These are phyloP conservation scores for Oxyura jamaicensis DNA, from an alignment of 2,113 vertebrate genomes.

Conservation along the genomic window DNA sequence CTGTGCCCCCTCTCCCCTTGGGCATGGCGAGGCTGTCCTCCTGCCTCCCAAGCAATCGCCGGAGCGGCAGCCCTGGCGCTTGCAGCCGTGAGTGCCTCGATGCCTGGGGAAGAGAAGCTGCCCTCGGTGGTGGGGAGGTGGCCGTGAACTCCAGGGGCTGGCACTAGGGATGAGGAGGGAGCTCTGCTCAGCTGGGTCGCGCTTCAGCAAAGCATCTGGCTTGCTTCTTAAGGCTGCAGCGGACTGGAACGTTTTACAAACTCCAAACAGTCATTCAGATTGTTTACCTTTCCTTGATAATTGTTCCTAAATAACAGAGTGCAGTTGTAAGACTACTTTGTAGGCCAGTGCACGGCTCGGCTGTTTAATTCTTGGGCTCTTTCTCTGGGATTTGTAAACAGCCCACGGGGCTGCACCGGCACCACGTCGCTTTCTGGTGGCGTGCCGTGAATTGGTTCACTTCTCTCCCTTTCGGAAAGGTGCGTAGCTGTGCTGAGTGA, in stretches of 20 bases:
- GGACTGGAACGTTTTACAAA: background rate
- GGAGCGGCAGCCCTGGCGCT: background rate
- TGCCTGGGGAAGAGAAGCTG: background rate
- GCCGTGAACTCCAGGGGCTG: fast-evolving
- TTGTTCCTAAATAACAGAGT: background rate
- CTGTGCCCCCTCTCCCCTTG: background rate
- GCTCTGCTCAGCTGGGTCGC: background rate
- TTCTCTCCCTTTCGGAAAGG: background rate
- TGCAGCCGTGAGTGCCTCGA: background rate
- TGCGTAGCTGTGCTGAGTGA: background rate
- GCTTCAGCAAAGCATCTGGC: background rate
- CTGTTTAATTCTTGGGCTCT: background rate
- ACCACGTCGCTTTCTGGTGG: background rate
- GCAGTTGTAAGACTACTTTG: background rate
- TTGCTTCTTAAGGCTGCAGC: background rate
- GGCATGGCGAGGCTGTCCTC: background rate
- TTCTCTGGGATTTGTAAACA: background rate
- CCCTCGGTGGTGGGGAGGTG: fast-evolving
- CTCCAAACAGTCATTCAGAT: background rate
- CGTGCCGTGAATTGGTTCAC: background rate
- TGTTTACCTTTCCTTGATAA: background rate
- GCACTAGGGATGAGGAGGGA: fast-evolving
- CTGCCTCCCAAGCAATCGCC: background rate
- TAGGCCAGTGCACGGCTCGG: fast-evolving
- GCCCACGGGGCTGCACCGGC: fast-evolving